Percentiles rank a stretch among this genome's conserved stretches.
phyloP scores from a whole-genome alignment of 1,140 invertebrate genomes.

The Asbolus verrucosus region DNA sequence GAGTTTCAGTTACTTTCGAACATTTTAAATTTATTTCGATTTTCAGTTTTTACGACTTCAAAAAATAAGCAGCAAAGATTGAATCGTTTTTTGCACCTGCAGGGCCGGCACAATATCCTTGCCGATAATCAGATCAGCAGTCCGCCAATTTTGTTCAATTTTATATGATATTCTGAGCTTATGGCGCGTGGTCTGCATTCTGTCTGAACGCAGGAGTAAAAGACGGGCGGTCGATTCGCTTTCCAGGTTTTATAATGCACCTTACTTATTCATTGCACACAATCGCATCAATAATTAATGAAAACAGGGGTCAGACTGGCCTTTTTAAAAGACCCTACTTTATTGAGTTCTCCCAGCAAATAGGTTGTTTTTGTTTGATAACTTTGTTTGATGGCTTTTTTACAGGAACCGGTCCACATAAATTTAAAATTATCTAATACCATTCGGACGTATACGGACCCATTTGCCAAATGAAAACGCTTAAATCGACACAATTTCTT shows the following conservation, averaged over 20 bases:
- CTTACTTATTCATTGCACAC: slow-evolving; percentile 66
- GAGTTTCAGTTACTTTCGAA: no score
- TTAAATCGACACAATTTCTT: slow-evolving; percentile 3
- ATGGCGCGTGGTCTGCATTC: slow-evolving; percentile 59
- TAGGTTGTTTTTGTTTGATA: slow-evolving; percentile 65
- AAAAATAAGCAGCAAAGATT: no score
- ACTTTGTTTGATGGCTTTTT: slow-evolving; percentile 65
- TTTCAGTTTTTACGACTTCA: no score
- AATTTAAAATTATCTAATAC: slow-evolving; percentile 62
- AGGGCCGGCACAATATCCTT: no score
- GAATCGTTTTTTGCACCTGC: no score
- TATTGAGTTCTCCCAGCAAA: slow-evolving; percentile 63
- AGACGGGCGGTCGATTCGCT: slow-evolving; percentile 48
- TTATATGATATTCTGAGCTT: slow-evolving; percentile 60
- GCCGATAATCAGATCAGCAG: slow-evolving; percentile 62
- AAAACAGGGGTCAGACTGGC: slow-evolving; percentile 61
- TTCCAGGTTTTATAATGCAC: slow-evolving; percentile 63
- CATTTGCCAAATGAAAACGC: slow-evolving; percentile 34
- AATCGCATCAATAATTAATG: slow-evolving; percentile 65
- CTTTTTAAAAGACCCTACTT: slow-evolving; percentile 63
- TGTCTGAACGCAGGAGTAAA: slow-evolving; percentile 4
- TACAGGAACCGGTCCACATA: slow-evolving; percentile 61
- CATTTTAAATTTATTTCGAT: no score
- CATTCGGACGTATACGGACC: slow-evolving; percentile 6
- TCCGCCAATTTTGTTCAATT: slow-evolving; percentile 63